Evolutionary conservation across 2,113 vertebrate species (phyloP).

Genomic region (Hypocryptadius cinnamomeus): DNA sequence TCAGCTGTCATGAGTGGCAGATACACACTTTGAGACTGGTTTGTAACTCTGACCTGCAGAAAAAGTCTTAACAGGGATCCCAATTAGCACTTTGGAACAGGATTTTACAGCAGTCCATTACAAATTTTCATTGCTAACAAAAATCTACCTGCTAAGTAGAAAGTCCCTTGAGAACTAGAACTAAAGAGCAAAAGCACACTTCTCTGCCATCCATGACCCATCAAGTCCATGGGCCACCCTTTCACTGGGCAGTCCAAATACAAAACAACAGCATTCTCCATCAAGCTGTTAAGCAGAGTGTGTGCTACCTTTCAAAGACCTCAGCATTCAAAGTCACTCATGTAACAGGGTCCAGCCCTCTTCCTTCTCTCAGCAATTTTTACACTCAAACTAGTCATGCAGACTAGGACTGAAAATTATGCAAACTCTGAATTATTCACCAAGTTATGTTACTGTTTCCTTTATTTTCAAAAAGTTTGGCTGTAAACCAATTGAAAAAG

Average conservation of each 20-base stretch:
- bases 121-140: not conserved
- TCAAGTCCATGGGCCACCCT: not conserved
- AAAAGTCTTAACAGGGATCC: not conserved
- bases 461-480: not conserved
- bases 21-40: not conserved
- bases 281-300: not conserved
- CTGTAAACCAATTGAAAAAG: not conserved
- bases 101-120: not conserved
- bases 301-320: not conserved
- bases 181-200: not conserved
- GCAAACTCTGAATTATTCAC: not conserved
- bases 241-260: not conserved
- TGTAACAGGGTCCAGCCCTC: not conserved
- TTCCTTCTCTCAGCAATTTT: not conserved
- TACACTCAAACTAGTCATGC: not conserved
- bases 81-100: not conserved
- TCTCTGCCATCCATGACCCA: not conserved
- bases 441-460: not conserved
- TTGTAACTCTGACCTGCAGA: not conserved
- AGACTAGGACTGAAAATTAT: not conserved
- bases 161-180: not conserved
- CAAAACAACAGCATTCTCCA: not conserved
- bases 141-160: not conserved
- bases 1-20: not conserved
- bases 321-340: not conserved